Conservation (phyloP, 2,797 vertebrate species). For the Lepus oiostolus region DNA sequence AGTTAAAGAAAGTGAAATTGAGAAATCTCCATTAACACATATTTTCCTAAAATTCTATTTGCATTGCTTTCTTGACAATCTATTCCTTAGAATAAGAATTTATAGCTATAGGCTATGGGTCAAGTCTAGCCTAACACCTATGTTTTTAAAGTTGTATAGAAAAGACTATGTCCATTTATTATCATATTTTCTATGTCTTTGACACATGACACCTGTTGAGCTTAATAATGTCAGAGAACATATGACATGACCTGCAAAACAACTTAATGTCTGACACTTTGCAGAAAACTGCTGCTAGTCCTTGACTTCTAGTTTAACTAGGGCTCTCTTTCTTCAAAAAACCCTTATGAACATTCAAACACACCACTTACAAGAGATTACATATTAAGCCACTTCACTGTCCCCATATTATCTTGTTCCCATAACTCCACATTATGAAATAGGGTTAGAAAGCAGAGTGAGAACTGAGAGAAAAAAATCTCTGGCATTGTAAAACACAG, state of each 20-base stretch:
- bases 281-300: neutral
- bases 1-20: conserved; percentile 13
- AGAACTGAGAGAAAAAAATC: neutral
- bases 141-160: neutral
- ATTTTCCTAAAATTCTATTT: neutral
- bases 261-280: neutral
- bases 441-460: neutral
- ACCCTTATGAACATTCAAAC: neutral
- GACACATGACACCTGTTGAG: neutral
- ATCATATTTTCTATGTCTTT: neutral
- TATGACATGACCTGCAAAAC: neutral
- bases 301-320: neutral
- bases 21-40: neutral
- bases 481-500: neutral
- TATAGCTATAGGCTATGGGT: neutral
- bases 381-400: neutral
- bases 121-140: neutral
- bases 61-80: neutral
- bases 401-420: neutral
- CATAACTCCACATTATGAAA: neutral
- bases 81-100: neutral
- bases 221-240: neutral
- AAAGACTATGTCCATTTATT: neutral
- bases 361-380: neutral
- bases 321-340: conserved; percentile 19